Conservation (phyloP, 2,888 invertebrate genomes). For the Trilocha varians region DNA sequence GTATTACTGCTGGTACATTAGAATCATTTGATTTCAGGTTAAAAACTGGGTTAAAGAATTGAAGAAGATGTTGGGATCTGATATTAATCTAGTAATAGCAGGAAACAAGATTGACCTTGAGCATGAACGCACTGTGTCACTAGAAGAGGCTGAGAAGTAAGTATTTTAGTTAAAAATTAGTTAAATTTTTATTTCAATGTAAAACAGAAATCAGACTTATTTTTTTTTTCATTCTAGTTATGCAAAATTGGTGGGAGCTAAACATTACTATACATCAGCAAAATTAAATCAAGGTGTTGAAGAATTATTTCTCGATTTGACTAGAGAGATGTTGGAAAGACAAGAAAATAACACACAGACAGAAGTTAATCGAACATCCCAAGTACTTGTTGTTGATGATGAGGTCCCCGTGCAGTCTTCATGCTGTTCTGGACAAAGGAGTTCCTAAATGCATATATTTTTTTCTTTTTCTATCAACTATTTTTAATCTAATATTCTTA, state of each 20-base stretch:
- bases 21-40: constrained; percentile 74
- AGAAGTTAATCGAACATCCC: constrained; percentile 35
- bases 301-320: constrained; percentile 89
- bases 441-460: neutral
- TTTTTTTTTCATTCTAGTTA: constrained; percentile 75
- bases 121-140: constrained; percentile 87
- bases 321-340: constrained; percentile 79
- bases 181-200: neutral
- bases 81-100: constrained; percentile 92
- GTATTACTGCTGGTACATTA: neutral
- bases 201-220: neutral
- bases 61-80: constrained; percentile 94
- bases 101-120: constrained; percentile 98
- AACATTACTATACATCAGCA: constrained; percentile 94
- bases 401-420: constrained; percentile 42
- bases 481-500: neutral
- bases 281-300: constrained; percentile 93
- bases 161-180: neutral
- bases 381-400: constrained; percentile 60
- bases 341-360: constrained; percentile 37
- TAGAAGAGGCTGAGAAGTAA: constrained; percentile 90
- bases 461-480: neutral
- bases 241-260: constrained; percentile 91
- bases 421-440: constrained; percentile 39
- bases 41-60: constrained; percentile 99